Percentiles rank a stretch among this genome's conserved stretches.
Evolutionary conservation across 2,888 invertebrate genomes (phyloP).

Genomic region (Ferrisia virgata): DNA sequence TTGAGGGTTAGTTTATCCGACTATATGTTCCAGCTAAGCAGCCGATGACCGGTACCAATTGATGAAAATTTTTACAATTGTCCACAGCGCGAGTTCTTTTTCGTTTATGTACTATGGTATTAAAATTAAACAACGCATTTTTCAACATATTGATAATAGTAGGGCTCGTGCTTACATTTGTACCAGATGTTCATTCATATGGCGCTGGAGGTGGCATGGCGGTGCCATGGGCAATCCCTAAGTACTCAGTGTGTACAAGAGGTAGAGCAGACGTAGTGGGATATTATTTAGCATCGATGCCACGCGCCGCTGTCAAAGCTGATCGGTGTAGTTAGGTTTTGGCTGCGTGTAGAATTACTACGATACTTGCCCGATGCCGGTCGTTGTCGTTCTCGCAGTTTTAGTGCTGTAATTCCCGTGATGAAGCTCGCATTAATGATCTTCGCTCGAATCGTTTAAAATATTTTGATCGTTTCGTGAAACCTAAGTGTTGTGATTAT

Average conservation of each 20-base stretch:
- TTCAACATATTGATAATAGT: not conserved
- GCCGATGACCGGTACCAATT: not conserved
- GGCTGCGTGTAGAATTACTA: not conserved
- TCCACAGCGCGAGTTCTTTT: not conserved
- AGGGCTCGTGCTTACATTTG: constrained; percentile 8
- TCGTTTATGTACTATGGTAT: not conserved
- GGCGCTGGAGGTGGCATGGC: not conserved
- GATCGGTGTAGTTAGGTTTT: not conserved
- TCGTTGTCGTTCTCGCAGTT: too few relatives aligned
- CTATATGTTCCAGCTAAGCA: too few relatives aligned
- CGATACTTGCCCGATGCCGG: not conserved
- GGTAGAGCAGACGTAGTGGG: constrained; percentile 24
- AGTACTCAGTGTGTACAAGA: not conserved
- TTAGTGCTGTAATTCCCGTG: too few relatives aligned
- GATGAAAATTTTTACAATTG: not conserved
- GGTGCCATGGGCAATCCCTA: not conserved
- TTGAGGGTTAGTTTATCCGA: too few relatives aligned
- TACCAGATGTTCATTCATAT: constrained; percentile 20
- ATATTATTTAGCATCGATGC: constrained; percentile 30
- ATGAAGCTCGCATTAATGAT: not conserved
- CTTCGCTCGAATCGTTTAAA: too few relatives aligned
- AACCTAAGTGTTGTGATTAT: not conserved
- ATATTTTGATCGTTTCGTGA: not conserved
- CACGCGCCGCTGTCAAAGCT: constrained; percentile 41
- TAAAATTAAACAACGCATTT: not conserved